These are phyloP conservation scores for Phoeniculus purpureus DNA, from an alignment of 2,797 vertebrate genomes.

Conservation along the genomic window DNA sequence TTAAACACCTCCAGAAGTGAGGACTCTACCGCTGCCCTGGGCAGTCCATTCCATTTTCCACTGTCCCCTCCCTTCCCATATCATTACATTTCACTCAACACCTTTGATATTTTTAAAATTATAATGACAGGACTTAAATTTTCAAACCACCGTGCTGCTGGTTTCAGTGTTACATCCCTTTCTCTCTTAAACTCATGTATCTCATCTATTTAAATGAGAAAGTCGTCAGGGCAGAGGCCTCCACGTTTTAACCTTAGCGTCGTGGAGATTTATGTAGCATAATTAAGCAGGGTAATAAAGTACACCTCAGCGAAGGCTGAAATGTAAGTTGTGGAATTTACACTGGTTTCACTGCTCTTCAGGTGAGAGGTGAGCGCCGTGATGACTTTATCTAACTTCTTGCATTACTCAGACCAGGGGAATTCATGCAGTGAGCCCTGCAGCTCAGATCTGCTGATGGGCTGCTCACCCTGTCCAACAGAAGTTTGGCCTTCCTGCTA, in stretches of 20 bases:
- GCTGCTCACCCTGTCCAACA: not conserved
- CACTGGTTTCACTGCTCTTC: not conserved
- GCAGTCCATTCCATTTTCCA: not conserved
- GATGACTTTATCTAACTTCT: not conserved
- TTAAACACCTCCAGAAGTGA: not conserved
- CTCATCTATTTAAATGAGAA: conserved; percentile 14
- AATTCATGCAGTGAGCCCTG: not conserved
- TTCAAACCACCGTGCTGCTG: not conserved
- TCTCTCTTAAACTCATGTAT: not conserved
- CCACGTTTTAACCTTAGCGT: not conserved
- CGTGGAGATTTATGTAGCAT: not conserved
- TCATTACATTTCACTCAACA: not conserved
- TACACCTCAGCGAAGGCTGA: not conserved
- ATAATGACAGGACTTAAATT: not conserved
- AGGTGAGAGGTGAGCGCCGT: not conserved
- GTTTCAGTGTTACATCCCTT: not conserved
- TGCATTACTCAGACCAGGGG: not conserved
- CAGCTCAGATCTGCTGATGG: not conserved
- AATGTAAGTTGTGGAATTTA: not conserved
- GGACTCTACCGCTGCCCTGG: too few relatives aligned
- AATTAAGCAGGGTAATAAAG: conserved; percentile 25
- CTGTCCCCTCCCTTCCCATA: not conserved
- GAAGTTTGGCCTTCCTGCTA: not conserved
- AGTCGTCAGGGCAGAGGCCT: conserved; percentile 2
- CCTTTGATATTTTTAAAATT: not conserved